Evolutionary conservation across 2,888 invertebrate species (phyloP).

Genomic region (Epiblema foenella): DNA sequence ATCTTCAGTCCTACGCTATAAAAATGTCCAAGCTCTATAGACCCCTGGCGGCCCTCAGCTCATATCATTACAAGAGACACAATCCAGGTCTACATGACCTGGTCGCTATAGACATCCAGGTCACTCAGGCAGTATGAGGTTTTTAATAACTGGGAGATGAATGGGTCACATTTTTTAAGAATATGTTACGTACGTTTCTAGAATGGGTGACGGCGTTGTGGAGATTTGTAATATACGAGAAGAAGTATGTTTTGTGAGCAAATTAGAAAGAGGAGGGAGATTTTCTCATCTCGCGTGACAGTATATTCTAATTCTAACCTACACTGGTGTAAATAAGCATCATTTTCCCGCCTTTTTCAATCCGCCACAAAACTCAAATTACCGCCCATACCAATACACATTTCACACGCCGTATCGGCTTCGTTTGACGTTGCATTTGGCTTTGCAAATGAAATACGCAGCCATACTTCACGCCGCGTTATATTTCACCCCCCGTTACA

Average conservation of each 20-base stretch:
- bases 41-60: conserved; percentile 50
- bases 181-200: conserved; percentile 15
- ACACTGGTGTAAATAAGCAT: too few species aligned
- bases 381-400: conserved; percentile 1
- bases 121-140: conserved; percentile 62
- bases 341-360: neutral
- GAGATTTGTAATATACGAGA: too few species aligned
- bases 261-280: too few species aligned
- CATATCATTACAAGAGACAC: conserved; percentile 43
- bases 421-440: conserved; percentile 31
- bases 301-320: neutral
- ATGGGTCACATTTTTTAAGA: conserved; percentile 41
- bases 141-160: conserved; percentile 52
- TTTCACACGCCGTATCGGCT: conserved; percentile 23
- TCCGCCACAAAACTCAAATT: conserved; percentile 2
- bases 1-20: conserved; percentile 49
- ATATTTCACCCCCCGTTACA: conserved; percentile 22
- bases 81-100: conserved; percentile 50
- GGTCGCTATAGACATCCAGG: conserved; percentile 64
- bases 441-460: conserved; percentile 29
- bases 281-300: neutral
- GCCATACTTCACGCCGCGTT: conserved; percentile 24
- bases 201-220: too few species aligned
- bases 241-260: too few species aligned
- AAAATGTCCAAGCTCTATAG: conserved; percentile 55